Evolutionary conservation across 2,888 invertebrate genomes (phyloP), one percentile per base, ranked within the genome.

Genomic region (Dasysyrphus tricinctus): DNA sequence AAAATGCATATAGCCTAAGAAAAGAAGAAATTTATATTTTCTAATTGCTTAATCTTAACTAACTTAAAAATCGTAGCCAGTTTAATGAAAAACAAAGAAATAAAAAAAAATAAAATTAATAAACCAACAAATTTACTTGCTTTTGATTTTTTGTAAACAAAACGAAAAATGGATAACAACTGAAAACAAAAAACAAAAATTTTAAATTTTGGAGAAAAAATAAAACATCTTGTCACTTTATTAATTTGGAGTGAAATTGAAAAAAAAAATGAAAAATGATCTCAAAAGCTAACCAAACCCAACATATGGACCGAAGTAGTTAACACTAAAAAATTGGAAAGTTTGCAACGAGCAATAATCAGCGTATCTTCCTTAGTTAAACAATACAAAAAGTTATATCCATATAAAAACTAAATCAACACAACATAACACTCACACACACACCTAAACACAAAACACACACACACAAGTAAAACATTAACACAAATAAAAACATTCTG

Each of bases 21-120:
- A 74, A 88, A 82, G 74, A 75, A 85, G 56, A 81, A 87, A 88
- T 77, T 88, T 89, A 89, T 89, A 89, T 89, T 89, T 89, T 89
- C 88, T 89, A 89, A 88, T 88, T 89, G 88, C 89, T 88, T 88
- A 87, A 73, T 61, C 65, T 81, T 81, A 80, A 80, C 29, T 74
- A 78, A 75, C 51, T 54, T 75, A 78, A 63, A 54, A 74, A 63
- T 80, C 19, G 80, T 80, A 81, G 81, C 56, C 57, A 51, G 61
- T 69, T 80, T 24, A 24, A 24, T 2, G 3, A 24, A 24, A 37
- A 16, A 63, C 49, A 49, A 49, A 11, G 32, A 49, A 65, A 14
- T 84, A 57, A 39, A 51, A 5, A 29, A 29, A 14, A 65, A 81
- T 39, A 61, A 72, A 81, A 57, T 67, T 54, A 44, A 42, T 24